Evolutionary conservation across 2,888 invertebrate species (phyloP).

Genomic region (Protonemura montana): DNA sequence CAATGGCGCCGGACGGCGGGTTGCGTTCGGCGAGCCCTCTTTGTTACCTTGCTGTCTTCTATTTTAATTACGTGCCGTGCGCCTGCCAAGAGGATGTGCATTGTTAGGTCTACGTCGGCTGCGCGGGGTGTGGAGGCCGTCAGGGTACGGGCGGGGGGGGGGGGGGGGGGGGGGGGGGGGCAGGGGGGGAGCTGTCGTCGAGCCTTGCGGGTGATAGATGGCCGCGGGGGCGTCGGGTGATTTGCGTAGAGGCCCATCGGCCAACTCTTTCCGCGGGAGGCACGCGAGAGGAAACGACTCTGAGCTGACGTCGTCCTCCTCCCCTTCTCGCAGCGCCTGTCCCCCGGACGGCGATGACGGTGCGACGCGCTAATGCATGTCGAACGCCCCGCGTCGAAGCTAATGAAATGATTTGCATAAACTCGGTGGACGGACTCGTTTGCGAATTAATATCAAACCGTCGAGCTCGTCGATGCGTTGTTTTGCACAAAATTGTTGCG

Average conservation of each 20-base stretch:
- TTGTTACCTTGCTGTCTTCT: conserved; percentile 45
- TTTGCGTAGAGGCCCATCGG: not conserved
- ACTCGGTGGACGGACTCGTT: not conserved
- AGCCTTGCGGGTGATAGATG: conserved; percentile 34
- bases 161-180: not conserved
- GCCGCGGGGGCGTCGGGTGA: conserved; percentile 19
- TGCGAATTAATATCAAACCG: not conserved
- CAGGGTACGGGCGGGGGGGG: not conserved
- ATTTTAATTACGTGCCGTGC: conserved; percentile 43
- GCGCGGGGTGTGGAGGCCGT: not conserved
- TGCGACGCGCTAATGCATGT: not conserved
- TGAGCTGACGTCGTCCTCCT: not conserved
- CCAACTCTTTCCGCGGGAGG: not conserved
- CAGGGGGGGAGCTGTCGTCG: not conserved
- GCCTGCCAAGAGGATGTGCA: conserved; percentile 22
- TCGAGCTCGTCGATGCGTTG: not conserved
- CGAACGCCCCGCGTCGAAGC: too few relatives aligned
- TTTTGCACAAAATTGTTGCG: not conserved
- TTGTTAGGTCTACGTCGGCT: not conserved
- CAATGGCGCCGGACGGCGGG: not conserved
- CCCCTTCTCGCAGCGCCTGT: not conserved
- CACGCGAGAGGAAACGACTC: not conserved
- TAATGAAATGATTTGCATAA: not conserved
- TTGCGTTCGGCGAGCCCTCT: conserved; percentile 15
- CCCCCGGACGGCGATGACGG: not conserved